Base-by-base conservation (phyloP, 2,113 vertebrate species). In the Hyaena hyaena region DNA sequence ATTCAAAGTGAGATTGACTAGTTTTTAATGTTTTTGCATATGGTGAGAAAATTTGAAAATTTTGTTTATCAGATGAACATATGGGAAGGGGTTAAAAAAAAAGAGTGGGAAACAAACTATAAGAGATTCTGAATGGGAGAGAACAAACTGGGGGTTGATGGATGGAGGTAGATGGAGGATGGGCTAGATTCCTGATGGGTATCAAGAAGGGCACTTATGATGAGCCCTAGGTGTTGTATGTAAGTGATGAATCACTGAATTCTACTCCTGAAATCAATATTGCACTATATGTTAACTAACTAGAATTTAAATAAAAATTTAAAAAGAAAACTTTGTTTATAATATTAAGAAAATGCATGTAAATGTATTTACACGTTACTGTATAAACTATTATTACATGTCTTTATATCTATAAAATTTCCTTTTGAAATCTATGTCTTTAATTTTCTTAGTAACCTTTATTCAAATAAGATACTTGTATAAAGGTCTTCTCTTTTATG, bases 381-480 rank as follows among this genome's bases (percentile, higher is more conserved):
- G 4, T 45, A 73, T 91, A 91, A 97, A 87, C 35, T 45, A 91
- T 74, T 91, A 33, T 86, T 8, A 19, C 82, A 65, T 65, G 63
- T 63, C 31, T 92, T 73, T 95, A 80, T 88, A 86, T 53, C 63
- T 39, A 65, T 88, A 82, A 96, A 77, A 11, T 92, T 94, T 83
- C 66, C 68, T 92, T 92, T 94, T 95, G 93, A 90, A 11, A 43
- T 79, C 14, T 87, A 73, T 68, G 73, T 4, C 81, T 94, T 96
- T 65, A 95, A 81, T 85, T 96, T 96, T 69, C n/a, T 92, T 83
- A 39, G 68, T 93, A 96, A 88, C 16, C 7, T 83, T 85, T 93
- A 92, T 63, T 88, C 12, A 96, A 80, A 50, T 93, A 79, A 94
- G 12, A 82, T 84, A 80, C 81, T 88, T 96, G 5, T 69, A 43